These are phyloP conservation scores for Oryzias dopingdopingensis DNA, from an alignment of 2,797 vertebrate genomes.

Conservation along the genomic window DNA sequence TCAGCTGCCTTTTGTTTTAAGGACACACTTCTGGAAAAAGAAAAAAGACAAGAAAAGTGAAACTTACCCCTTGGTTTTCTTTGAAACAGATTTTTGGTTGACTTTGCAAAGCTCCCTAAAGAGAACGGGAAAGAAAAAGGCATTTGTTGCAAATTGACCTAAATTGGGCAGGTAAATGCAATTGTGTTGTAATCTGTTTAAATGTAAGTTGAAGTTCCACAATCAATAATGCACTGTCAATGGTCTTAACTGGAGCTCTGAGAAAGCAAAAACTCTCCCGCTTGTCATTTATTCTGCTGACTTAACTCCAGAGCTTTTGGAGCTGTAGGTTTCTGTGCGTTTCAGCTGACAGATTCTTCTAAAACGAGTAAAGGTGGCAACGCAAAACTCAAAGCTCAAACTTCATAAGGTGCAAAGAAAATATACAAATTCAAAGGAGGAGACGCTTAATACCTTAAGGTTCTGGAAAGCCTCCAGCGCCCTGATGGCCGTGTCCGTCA, in stretches of 20 bases:
- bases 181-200: constrained; percentile 9
- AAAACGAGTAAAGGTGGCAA: not conserved
- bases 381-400: constrained; percentile 14
- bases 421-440: not conserved
- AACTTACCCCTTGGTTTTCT: constrained; percentile 81
- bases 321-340: constrained; percentile 32
- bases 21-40: not conserved
- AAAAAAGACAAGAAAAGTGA: not conserved
- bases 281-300: constrained; percentile 2
- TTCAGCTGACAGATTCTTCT: constrained; percentile 38
- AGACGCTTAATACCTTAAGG: constrained; percentile 71
- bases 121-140: constrained; percentile 5
- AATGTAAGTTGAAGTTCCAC: constrained; percentile 14
- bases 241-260: constrained; percentile 20
- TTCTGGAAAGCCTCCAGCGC: constrained; percentile 81
- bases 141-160: not conserved
- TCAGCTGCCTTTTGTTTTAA: not conserved
- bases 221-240: constrained; percentile 18
- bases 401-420: constrained; percentile 28
- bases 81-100: constrained; percentile 79
- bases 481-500: constrained; percentile 82
- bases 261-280: constrained; percentile 16
- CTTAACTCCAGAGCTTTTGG: constrained; percentile 8
- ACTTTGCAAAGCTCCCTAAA: constrained; percentile 61
- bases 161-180: constrained; percentile 14